These are phyloP conservation scores for Caenorhabditis briggsae DNA, from an alignment of 1,140 invertebrate genomes.

Conservation along the genomic window DNA sequence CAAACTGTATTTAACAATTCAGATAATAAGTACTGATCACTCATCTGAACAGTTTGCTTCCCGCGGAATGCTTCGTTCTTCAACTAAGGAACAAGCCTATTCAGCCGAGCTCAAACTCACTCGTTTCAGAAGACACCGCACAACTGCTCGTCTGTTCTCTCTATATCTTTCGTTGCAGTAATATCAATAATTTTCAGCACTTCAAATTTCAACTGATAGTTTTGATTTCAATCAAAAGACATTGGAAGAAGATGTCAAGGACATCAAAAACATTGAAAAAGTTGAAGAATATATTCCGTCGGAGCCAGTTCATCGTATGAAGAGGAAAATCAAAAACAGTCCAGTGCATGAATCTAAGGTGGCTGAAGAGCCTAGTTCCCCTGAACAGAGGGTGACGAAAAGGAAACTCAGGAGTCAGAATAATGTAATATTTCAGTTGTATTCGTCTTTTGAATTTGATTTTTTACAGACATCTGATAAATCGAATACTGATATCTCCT, in stretches of 20 bases:
- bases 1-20: not conserved
- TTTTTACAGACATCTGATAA: too few relatives aligned
- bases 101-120: not conserved
- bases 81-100: slow-evolving; percentile 10
- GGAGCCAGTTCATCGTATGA: not conserved
- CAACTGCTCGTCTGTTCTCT: not conserved
- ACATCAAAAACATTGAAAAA: not conserved
- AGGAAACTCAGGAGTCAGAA: too few relatives aligned
- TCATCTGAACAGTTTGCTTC: not conserved
- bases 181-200: not conserved
- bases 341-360: too few relatives aligned
- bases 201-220: not conserved
- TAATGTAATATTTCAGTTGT: too few relatives aligned
- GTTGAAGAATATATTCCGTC: not conserved
- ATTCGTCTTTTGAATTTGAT: too few relatives aligned
- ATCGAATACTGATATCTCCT: too few relatives aligned
- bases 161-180: not conserved
- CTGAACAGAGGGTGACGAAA: too few relatives aligned
- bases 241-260: not conserved
- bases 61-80: slow-evolving; percentile 24
- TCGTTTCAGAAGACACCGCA: not conserved
- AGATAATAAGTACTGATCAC: slow-evolving; percentile 16
- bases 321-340: not conserved
- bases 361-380: too few relatives aligned
- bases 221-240: not conserved